These are phyloP conservation scores for Drosophila flavopinicola DNA, from an alignment of 2,888 invertebrate species.

Conservation along the genomic window DNA sequence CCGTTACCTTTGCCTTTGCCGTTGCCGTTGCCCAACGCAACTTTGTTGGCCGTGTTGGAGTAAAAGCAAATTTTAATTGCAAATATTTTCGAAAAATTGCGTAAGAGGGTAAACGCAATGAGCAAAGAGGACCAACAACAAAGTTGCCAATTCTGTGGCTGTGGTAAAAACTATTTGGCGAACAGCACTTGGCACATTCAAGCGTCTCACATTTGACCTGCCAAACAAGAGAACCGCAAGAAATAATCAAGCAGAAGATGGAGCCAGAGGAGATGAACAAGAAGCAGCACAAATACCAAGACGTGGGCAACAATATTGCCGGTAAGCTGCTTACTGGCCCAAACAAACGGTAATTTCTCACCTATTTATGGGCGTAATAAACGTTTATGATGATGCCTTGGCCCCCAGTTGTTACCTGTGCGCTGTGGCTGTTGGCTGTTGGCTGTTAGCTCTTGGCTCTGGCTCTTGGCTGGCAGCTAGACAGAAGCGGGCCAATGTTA, in stretches of 20 bases:
- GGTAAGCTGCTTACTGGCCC: slow-evolving; percentile 51
- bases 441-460: too few species aligned
- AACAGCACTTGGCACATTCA: slow-evolving; percentile 37
- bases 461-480: slow-evolving; percentile 37
- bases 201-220: slow-evolving; percentile 30
- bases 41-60: slow-evolving; percentile 32
- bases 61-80: slow-evolving; percentile 59
- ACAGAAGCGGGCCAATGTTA: slow-evolving; percentile 33
- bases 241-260: slow-evolving; percentile 58
- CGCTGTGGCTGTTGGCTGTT: too few species aligned
- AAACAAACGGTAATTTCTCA: slow-evolving; percentile 77
- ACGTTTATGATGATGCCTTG: slow-evolving; percentile 76
- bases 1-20: slow-evolving; percentile 1
- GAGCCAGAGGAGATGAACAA: slow-evolving; percentile 11
- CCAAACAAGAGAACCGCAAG: slow-evolving; percentile 38
- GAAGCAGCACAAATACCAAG: slow-evolving; percentile 37
- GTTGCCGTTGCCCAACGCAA: slow-evolving; percentile 19
- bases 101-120: slow-evolving; percentile 3
- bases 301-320: slow-evolving; percentile 73
- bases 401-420: slow-evolving; percentile 21
- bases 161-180: slow-evolving; percentile 53
- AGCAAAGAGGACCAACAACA: slow-evolving; percentile 32
- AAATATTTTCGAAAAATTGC: slow-evolving; percentile 54
- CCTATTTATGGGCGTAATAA: slow-evolving; percentile 78
- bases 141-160: slow-evolving; percentile 44